Conservation (phyloP, 2,113 vertebrate genomes). For the Setophaga coronata region DNA sequence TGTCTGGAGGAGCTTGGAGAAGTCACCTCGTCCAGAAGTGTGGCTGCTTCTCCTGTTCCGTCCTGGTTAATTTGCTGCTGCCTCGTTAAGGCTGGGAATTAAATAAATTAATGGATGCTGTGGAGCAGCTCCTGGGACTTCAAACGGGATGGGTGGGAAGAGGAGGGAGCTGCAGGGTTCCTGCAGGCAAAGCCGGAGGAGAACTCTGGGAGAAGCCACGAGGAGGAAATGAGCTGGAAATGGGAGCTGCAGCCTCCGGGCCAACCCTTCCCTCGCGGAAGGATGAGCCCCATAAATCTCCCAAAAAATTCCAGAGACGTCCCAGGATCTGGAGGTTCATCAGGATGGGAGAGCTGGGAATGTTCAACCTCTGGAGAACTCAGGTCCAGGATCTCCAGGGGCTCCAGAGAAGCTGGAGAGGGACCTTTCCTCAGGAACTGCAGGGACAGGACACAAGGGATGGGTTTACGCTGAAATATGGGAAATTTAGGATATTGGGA, state of each 20-base stretch:
- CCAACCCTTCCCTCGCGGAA: fast-evolving
- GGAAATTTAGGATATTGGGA: neutral
- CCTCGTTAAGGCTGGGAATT: neutral
- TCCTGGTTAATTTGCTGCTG: neutral
- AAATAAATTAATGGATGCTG: neutral
- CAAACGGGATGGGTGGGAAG: constrained; percentile 19
- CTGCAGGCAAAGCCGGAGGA: neutral
- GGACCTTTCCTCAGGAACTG: neutral
- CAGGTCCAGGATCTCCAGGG: neutral
- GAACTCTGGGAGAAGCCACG: neutral
- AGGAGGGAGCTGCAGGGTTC: neutral
- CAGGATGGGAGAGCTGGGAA: neutral
- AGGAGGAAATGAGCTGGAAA: neutral
- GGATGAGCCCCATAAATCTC: neutral
- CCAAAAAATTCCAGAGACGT: fast-evolving
- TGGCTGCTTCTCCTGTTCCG: neutral
- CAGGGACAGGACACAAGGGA: neutral
- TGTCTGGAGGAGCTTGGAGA: neutral
- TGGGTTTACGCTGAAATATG: fast-evolving
- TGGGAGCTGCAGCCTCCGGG: neutral
- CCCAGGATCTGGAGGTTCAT: too few species aligned
- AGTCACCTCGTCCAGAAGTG: neutral
- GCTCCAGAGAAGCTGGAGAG: neutral
- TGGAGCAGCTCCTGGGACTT: neutral
- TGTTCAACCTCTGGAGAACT: neutral